Evolutionary conservation across 2,888 invertebrate species (phyloP).

Genomic region (Reticulitermes lucifugus): DNA sequence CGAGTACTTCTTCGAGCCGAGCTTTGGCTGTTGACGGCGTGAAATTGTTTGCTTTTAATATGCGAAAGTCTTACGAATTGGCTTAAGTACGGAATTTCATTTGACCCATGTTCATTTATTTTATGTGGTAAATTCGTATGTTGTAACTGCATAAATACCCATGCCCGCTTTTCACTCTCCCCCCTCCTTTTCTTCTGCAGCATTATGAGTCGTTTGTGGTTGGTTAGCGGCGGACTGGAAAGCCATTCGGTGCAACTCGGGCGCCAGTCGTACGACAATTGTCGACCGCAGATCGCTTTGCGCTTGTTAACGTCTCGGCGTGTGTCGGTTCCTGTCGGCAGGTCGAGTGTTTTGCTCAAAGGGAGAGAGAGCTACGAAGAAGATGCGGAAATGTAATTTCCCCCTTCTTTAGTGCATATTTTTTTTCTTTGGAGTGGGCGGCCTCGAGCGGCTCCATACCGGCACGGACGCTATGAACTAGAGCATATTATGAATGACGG

Average conservation of each 20-base stretch:
- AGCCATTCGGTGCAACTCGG: conserved; percentile 50
- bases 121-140: no score
- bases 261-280: conserved; percentile 38
- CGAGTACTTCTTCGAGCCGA: no score
- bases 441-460: neutral
- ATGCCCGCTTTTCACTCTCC: neutral
- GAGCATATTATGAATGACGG: neutral
- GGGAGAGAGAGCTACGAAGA: conserved; percentile 21
- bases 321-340: conserved; percentile 24
- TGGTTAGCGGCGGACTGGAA: conserved; percentile 40
- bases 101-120: no score
- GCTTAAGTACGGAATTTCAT: no score
- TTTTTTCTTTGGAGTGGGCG: neutral
- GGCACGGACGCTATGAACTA: neutral
- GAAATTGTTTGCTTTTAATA: no score
- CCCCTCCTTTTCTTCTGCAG: conserved; percentile 3
- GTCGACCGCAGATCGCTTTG: conserved; percentile 29
- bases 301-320: conserved; percentile 35
- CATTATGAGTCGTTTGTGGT: neutral
- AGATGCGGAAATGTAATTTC: conserved; percentile 45
- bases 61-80: no score
- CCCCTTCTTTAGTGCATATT: neutral
- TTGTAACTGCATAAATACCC: neutral
- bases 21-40: no score
- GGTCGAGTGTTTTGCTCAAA: conserved; percentile 9